phyloP scores from a whole-genome alignment of 2,888 invertebrate species.

The Dendrolimus pini region DNA sequence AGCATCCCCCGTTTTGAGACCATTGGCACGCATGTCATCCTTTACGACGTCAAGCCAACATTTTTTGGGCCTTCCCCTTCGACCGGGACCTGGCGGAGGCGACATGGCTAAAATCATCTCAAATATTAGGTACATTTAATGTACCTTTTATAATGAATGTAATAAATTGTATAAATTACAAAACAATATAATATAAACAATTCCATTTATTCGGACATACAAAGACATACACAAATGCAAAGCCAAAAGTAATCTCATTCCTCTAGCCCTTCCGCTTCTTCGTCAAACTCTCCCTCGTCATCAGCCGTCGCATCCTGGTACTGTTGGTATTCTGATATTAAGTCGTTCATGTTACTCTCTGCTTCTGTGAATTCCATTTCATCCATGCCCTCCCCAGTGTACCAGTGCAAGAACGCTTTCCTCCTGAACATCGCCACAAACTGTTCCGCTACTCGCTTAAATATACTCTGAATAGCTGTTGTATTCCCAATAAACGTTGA shows the following conservation, averaged over 20 bases:
- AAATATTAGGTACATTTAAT: no score
- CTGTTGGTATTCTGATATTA: constrained; percentile 86
- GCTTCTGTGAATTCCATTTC: constrained; percentile 96
- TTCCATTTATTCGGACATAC: constrained; percentile 32
- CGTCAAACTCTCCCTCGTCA: constrained; percentile 75
- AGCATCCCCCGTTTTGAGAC: no score
- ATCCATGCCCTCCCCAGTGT: constrained; percentile 95
- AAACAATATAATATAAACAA: constrained; percentile 2
- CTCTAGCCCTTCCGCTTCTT: constrained; percentile 70
- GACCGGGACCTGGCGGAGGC: no score
- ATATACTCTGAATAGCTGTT: constrained; percentile 90
- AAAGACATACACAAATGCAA: constrained; percentile 39
- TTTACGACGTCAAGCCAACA: no score
- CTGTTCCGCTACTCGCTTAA: constrained; percentile 90
- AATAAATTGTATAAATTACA: not conserved
- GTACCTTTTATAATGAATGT: no score
- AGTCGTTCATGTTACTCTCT: constrained; percentile 88
- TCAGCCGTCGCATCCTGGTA: constrained; percentile 80
- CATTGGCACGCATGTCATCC: no score
- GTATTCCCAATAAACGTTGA: constrained; percentile 92
- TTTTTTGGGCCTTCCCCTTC: no score
- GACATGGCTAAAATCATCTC: no score
- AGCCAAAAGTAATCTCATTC: constrained; percentile 47
- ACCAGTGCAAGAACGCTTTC: constrained; percentile 98
- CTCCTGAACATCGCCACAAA: constrained; percentile 96